These are phyloP conservation scores for Callospermophilus lateralis DNA, from an alignment of 2,113 vertebrate species.

Conservation along the genomic window DNA sequence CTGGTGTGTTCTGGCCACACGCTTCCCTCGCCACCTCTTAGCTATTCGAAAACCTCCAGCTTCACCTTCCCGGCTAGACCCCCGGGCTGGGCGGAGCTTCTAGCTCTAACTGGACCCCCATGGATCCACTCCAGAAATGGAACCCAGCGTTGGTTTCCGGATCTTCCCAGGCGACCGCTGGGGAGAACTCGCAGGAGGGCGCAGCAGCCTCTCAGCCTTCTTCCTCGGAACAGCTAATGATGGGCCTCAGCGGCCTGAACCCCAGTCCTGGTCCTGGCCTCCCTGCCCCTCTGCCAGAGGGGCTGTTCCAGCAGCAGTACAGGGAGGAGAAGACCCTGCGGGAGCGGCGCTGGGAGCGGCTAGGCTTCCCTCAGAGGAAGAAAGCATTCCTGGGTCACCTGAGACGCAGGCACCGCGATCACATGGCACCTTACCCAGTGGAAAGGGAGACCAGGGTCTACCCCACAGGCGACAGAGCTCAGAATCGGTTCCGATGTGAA, in stretches of 20 bases:
- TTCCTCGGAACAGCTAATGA: not conserved
- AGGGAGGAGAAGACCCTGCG: not conserved
- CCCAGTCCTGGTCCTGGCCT: not conserved
- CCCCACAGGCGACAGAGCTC: not conserved
- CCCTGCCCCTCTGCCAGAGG: not conserved
- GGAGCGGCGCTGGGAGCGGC: slow-evolving; percentile 54
- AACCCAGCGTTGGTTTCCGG: not conserved
- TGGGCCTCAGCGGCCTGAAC: not conserved
- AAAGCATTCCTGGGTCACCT: slow-evolving; percentile 39
- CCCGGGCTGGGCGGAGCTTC: not conserved
- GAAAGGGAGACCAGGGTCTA: slow-evolving; percentile 40
- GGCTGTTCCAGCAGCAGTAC: slow-evolving; percentile 35
- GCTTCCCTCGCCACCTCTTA: not conserved
- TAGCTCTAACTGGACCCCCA: not conserved
- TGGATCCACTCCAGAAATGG: slow-evolving; percentile 52
- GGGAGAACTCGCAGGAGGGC: not conserved
- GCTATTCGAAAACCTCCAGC: not conserved
- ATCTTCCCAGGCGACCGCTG: not conserved
- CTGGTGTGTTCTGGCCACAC: not conserved
- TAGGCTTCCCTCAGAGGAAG: slow-evolving; percentile 49
- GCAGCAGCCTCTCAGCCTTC: not conserved
- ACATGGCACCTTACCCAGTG: slow-evolving; percentile 42
- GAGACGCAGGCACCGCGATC: slow-evolving; percentile 31
- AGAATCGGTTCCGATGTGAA: slow-evolving; percentile 30
- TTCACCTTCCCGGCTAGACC: not conserved